These are phyloP conservation scores for Thamnophis elegans DNA, from an alignment of 2,797 vertebrate genomes.

Conservation along the genomic window DNA sequence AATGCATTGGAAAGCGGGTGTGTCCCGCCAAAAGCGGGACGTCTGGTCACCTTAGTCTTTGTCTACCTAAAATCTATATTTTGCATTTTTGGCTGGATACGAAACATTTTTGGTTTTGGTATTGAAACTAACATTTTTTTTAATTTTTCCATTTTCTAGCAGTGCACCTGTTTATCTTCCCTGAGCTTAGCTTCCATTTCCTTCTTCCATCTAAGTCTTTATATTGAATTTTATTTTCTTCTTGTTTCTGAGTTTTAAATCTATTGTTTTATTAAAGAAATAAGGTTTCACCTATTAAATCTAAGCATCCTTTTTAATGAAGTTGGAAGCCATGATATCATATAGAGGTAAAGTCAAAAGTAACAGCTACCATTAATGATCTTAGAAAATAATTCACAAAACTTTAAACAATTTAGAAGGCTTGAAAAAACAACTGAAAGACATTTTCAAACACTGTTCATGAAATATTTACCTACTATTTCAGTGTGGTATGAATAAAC, in stretches of 20 bases:
- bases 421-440: conserved; percentile 18
- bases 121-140: not conserved
- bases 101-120: not conserved
- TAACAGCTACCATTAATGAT: conserved; percentile 11
- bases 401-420: not conserved
- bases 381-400: conserved; percentile 12
- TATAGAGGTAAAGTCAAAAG: conserved; percentile 15
- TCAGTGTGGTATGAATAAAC: conserved; percentile 4
- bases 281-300: not conserved
- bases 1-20: too few species aligned
- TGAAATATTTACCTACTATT: conserved; percentile 9
- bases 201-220: not conserved
- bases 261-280: conserved; percentile 3
- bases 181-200: not conserved
- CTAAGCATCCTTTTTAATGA: not conserved
- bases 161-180: not conserved
- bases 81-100: not conserved
- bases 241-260: fast-evolving
- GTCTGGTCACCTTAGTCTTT: too few species aligned
- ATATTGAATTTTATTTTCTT: not conserved
- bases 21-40: too few species aligned
- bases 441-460: conserved; percentile 16
- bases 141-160: not conserved
- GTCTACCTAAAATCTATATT: not conserved
- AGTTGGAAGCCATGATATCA: not conserved